Percentiles rank a stretch among this genome's conserved stretches.
Conservation (phyloP, 92 coral and sea anemone species). For the Epizoanthus fatuus region DNA sequence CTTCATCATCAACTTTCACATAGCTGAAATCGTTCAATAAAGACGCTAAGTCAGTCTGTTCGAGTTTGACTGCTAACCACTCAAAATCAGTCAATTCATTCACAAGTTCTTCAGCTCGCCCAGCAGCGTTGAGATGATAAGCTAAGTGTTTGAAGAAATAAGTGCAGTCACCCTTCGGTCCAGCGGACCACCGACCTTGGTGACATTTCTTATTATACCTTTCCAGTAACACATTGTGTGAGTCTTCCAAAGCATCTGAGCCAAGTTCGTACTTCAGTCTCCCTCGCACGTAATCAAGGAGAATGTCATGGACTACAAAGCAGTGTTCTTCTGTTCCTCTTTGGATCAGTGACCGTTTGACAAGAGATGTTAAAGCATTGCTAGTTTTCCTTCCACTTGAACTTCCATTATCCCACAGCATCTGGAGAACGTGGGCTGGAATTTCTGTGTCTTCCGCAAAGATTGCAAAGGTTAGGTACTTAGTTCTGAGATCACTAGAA, state of each 20-base stretch:
- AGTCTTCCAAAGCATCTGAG: slow-evolving; percentile 36
- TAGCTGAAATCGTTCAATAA: slow-evolving; percentile 68
- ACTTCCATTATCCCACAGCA: slow-evolving; percentile 54
- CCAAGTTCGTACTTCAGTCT: slow-evolving; percentile 39
- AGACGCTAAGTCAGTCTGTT: slow-evolving; percentile 65
- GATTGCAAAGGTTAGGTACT: slow-evolving; percentile 63
- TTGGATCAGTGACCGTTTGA: slow-evolving; percentile 66
- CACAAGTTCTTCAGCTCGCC: slow-evolving; percentile 46
- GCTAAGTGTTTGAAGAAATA: slow-evolving; percentile 68
- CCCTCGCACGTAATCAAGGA: slow-evolving; percentile 72
- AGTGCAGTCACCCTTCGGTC: slow-evolving; percentile 56
- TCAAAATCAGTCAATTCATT: slow-evolving; percentile 47
- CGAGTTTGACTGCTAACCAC: slow-evolving; percentile 70
- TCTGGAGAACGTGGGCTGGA: slow-evolving; percentile 67
- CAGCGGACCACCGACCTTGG: slow-evolving; percentile 56
- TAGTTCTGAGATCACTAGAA: slow-evolving; percentile 24
- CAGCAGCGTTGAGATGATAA: slow-evolving; percentile 67
- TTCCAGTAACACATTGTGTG: slow-evolving; percentile 39
- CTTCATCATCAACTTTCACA: slow-evolving; percentile 44
- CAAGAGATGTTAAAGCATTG: slow-evolving; percentile 42
- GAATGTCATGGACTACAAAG: slow-evolving; percentile 67
- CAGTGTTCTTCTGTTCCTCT: slow-evolving; percentile 57
- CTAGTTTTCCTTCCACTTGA: slow-evolving; percentile 49
- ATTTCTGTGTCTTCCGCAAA: slow-evolving; percentile 77
- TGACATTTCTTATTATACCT: slow-evolving; percentile 37